A percentile compares a stretch with the other conserved stretches of the same genome.
Evolutionary conservation across 2,797 vertebrate species (phyloP).

Genomic region (Sebastes oblongus): DNA sequence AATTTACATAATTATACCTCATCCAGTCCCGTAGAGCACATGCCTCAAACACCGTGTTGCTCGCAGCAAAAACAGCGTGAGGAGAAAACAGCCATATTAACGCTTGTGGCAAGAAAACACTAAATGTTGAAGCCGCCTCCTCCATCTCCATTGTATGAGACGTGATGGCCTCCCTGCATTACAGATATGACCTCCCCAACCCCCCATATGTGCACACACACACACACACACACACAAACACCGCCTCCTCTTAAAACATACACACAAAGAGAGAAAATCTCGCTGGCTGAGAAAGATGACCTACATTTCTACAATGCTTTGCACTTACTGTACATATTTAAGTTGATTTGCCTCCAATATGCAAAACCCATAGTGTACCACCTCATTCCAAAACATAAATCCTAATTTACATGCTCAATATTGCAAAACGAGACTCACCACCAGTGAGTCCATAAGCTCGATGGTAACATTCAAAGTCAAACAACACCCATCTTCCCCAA

Average conservation of each 20-base stretch:
- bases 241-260: slow-evolving; percentile 51
- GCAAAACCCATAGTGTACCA: slow-evolving; percentile 48
- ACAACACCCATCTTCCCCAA: slow-evolving; percentile 48
- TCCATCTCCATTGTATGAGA: slow-evolving; percentile 80
- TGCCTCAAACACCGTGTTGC: slow-evolving; percentile 67
- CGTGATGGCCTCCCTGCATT: slow-evolving; percentile 57
- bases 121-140: slow-evolving; percentile 73
- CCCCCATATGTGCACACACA: slow-evolving; percentile 5
- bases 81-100: slow-evolving; percentile 77
- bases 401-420: slow-evolving; percentile 66
- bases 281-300: slow-evolving; percentile 68
- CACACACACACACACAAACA: background rate
- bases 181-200: slow-evolving; percentile 45
- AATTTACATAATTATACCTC: slow-evolving; percentile 83
- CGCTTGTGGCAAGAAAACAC: slow-evolving; percentile 68
- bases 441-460: slow-evolving; percentile 45
- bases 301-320: slow-evolving; percentile 69
- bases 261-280: slow-evolving; percentile 59
- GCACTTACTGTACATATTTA: slow-evolving; percentile 71
- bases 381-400: slow-evolving; percentile 62
- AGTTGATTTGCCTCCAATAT: slow-evolving; percentile 69
- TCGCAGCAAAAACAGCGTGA: slow-evolving; percentile 63
- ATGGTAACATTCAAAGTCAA: slow-evolving; percentile 67
- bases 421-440: slow-evolving; percentile 44
- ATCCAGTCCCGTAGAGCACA: slow-evolving; percentile 63